phyloP scores from a whole-genome alignment of 2,888 invertebrate species.

The Aleiodes leptofemur region DNA sequence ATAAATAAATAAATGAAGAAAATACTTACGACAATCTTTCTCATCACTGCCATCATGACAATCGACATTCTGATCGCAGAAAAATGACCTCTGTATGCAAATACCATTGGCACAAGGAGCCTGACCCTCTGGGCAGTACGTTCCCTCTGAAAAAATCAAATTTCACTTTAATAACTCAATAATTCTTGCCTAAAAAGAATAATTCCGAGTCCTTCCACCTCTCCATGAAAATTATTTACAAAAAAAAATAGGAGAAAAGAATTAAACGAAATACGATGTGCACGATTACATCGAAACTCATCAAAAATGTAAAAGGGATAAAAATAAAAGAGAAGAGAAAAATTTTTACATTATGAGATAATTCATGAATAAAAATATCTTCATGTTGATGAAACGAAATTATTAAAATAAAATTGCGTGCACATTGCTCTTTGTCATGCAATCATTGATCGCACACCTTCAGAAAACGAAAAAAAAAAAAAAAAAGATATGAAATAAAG shows the following conservation, averaged over 20 bases:
- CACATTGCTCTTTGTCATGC: constrained; percentile 59
- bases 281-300: constrained; percentile 42
- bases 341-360: constrained; percentile 5
- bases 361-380: too few relatives aligned
- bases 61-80: constrained; percentile 80
- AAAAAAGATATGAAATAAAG: constrained; percentile 29
- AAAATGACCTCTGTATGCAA: constrained; percentile 77
- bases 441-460: constrained; percentile 48
- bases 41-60: constrained; percentile 82
- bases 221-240: constrained; percentile 45
- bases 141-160: constrained; percentile 50
- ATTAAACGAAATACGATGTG: constrained; percentile 45
- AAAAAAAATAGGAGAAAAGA: constrained; percentile 15
- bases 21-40: constrained; percentile 77
- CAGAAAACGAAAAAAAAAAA: constrained; percentile 4
- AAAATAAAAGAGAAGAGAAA: neutral
- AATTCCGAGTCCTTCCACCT: constrained; percentile 10
- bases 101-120: constrained; percentile 78
- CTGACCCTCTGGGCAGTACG: constrained; percentile 73
- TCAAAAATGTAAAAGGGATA: neutral
- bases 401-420: constrained; percentile 52
- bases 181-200: neutral
- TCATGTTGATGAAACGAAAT: constrained; percentile 8
- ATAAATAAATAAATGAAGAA: constrained; percentile 6
- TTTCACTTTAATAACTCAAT: neutral